Conservation (phyloP, 2,888 invertebrate genomes). For the Phaonia tiefii region DNA sequence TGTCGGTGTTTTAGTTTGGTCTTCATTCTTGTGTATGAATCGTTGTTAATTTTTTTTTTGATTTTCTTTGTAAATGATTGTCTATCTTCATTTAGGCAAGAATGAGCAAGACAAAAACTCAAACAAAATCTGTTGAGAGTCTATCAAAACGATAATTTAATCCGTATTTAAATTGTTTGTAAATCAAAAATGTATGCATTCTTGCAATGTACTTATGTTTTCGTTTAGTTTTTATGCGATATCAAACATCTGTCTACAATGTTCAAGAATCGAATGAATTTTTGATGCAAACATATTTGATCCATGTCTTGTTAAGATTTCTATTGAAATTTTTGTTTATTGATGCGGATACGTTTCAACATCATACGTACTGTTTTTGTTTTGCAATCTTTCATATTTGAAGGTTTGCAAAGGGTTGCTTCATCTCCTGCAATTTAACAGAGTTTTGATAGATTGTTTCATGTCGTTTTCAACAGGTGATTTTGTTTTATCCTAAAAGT, state of each 20-base stretch:
- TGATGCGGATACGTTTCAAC: slow-evolving; percentile 56
- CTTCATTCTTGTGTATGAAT: slow-evolving; percentile 8
- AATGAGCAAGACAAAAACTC: background rate
- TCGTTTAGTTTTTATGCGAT: background rate
- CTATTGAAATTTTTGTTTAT: slow-evolving; percentile 29
- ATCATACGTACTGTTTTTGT: background rate
- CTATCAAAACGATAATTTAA: slow-evolving; percentile 51
- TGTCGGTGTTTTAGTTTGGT: slow-evolving; percentile 21
- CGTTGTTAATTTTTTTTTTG: slow-evolving; percentile 49
- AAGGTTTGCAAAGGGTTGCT: slow-evolving; percentile 9
- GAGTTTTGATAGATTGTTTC: background rate
- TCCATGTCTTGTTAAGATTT: slow-evolving; percentile 42
- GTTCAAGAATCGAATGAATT: too few relatives aligned
- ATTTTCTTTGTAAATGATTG: slow-evolving; percentile 6
- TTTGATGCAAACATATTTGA: slow-evolving; percentile 32
- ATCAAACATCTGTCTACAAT: slow-evolving; percentile 1
- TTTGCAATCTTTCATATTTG: slow-evolving; percentile 19
- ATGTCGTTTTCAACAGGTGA: too few relatives aligned
- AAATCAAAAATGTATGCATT: slow-evolving; percentile 53
- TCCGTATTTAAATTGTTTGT: slow-evolving; percentile 60
- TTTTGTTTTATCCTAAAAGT: too few relatives aligned
- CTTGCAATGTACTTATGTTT: slow-evolving; percentile 33
- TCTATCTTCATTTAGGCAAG: slow-evolving; percentile 19
- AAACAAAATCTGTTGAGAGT: slow-evolving; percentile 15
- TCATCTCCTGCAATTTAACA: background rate